Evolutionary conservation across 92 coral and sea anemone genomes (phyloP), one percentile per base, ranked within the genome.

Genomic region (Epizoanthus scotinus): DNA sequence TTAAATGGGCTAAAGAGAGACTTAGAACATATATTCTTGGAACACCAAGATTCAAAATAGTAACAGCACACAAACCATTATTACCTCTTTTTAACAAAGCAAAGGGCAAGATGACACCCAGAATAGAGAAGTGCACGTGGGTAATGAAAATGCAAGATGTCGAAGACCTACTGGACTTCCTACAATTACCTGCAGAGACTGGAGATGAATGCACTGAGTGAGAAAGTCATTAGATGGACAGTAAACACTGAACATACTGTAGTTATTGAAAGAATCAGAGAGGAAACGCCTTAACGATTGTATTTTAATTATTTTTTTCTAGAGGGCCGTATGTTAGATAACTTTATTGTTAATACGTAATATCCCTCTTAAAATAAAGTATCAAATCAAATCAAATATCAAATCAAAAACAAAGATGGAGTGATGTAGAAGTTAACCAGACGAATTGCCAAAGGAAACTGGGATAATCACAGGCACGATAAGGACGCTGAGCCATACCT

Each of bases 1-100:
- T 87, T 52, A 65, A 65, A 28, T 86, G 86, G 90, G 90, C 90
- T 1, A 86, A 86, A 50, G 78, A 83, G 22, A 73, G 86, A 22
- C 59, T 82, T 14, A 25, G 86, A 60, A 29, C 14, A 0, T 87
- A 87, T 84, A 65, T 83, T 19, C 84, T 77, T 0, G 49, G 49
- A 5, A 12, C 27, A 58, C 63, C 10, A 20, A 4, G 25, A 9
- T n/a, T n/a, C 27, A 20, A 6, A n/a, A 22, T 59, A 8, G 29
- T 59, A 3, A 59, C 64, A 7, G 29, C 31, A 14, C 64, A 72
- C 86, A 81, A 86, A 54, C 86, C 85, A 19, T 70, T 81, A 0
- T 2, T 86, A 15, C 82, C 89, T 0, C 8, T 86, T 2, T 81
- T 81, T 44, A 81, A 81, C 61, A 86, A 81, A 36, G 82, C 67